Base-by-base conservation (phyloP, 1,140 invertebrate genomes). In the Drosophila orosa region DNA sequence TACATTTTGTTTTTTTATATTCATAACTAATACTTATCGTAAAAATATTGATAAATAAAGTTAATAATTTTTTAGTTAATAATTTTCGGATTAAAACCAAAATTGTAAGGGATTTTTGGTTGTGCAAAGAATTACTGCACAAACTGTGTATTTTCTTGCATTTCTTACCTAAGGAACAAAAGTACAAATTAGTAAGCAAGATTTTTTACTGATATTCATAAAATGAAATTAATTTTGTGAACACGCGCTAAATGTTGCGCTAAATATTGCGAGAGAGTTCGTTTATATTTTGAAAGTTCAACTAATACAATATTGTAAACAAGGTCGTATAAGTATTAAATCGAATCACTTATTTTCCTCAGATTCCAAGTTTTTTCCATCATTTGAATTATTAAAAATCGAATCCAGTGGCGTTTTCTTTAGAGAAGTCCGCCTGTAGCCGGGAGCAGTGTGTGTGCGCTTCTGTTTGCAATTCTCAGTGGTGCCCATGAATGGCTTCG, bases 401-500 rank as follows among this genome's bases (percentile, higher is more conserved):
- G 37, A 24, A 63, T 61, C 44, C 0, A 25, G 29, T 4, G 1
- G 17, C 17, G 45, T 35, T 63, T 31, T 31, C 37, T 5, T 42
- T 54, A 42, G 22, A n/a, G 45, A 58, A 9, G 55, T 61, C 25
- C 33, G 10, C 45, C 60, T 52, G 39, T 56, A 35, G 31, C 31
- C 15, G 31, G 31, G 50, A 1, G 58, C 24, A 31, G 39, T 17
- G 24, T 47, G 44, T 63, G 25, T 58, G 56, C 35, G 50, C 56
- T 33, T 66, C 44, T 68, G 48, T 62, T 55, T 81, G 57, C 54
- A 52, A 72, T 78, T 81, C 74, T 78, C 78, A 60, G 79, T 81
- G 61, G 48, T 74, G 59, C 59, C 55, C 80, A 75, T 87, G 83
- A 87, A 87, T 86, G 83, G 79, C 84, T 87, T 87, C 83, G 83